Evolutionary conservation across 2,888 invertebrate species (phyloP), one percentile per base, ranked within the genome.

Genomic region (Punctoribates punctum): DNA sequence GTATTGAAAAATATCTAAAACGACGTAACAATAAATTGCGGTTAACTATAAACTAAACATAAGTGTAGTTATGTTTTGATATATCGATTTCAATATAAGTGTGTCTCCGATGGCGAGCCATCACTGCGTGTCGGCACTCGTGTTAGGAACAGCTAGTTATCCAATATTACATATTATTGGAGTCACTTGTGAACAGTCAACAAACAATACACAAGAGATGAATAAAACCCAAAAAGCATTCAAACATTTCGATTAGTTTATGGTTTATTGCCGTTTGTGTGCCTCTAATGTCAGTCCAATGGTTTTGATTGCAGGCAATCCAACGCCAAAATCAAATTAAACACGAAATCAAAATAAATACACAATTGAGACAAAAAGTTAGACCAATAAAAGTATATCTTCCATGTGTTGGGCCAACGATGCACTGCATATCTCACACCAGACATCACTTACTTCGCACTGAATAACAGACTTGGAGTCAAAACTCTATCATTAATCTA

Each of bases 141-240:
- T 70, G 27, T 20, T 70, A 29, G 23, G 42, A 34, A 13, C 6
- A n/a, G 46, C 38, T 70, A 70, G 42, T 70, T 70, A 70, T 70
- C 70, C 38, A 42, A 70, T 42, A 70, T 70, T 70, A 38, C 34
- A 65, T 42, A 42, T 65, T 29, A 65, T 65, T 70, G 8, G n/a
- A 70, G 70, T 42, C 70, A 70, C 70, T 42, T 70, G 70, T 70
- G 70, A 70, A 70, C 23, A 70, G 70, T 70, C 17, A 70, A 42
- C 20, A 62, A 70, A 65, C 70, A 70, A 23, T 70, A 70, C 70
- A 70, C 70, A 42, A 70, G 70, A 70, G 70, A 70, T 38, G 34
- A 38, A 70, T 70, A 42, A 70, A 70, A 60, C 1, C 34, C n/a
- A 34, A 70, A 42, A 23, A 38, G 20, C 70, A 70, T 70, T 70